phyloP scores from a whole-genome alignment of 1,140 invertebrate genomes.

The Cardiocondyla obscurior region DNA sequence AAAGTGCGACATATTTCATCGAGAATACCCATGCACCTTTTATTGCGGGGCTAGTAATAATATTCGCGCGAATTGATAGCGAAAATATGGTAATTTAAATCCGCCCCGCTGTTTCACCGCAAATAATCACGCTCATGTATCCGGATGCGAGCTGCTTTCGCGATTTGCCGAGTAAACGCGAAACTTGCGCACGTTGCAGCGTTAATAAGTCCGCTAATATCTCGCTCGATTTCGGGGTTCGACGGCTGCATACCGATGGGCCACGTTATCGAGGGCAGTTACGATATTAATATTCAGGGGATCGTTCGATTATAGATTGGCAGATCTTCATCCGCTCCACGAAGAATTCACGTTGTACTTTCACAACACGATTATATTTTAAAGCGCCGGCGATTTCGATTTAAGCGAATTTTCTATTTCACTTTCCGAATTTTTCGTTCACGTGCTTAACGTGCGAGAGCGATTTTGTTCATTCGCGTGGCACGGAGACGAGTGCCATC shows the following conservation, averaged over 20 bases:
- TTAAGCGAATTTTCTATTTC: background rate
- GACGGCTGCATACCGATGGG: slow-evolving; percentile 16
- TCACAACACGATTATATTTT: background rate
- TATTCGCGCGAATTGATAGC: slow-evolving; percentile 39
- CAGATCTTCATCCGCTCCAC: background rate
- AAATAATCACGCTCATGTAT: background rate
- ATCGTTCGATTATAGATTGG: background rate
- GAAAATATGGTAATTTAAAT: slow-evolving; percentile 49
- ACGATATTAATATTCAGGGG: slow-evolving; percentile 19
- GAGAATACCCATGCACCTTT: slow-evolving; percentile 19
- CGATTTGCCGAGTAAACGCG: background rate
- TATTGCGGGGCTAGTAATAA: slow-evolving; percentile 10
- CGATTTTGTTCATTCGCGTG: background rate
- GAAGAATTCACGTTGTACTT: background rate
- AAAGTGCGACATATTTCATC: slow-evolving; percentile 40
- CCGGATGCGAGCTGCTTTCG: background rate
- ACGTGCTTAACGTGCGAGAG: background rate
- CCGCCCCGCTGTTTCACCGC: background rate
- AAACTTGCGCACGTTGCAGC: background rate
- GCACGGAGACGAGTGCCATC: background rate
- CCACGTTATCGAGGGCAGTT: slow-evolving; percentile 8
- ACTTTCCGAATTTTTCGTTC: slow-evolving; percentile 1
- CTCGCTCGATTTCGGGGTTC: slow-evolving; percentile 1
- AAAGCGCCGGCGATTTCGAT: background rate
- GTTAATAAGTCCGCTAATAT: background rate